phyloP scores from a whole-genome alignment of 1,140 invertebrate genomes.

The Ostrea edulis region DNA sequence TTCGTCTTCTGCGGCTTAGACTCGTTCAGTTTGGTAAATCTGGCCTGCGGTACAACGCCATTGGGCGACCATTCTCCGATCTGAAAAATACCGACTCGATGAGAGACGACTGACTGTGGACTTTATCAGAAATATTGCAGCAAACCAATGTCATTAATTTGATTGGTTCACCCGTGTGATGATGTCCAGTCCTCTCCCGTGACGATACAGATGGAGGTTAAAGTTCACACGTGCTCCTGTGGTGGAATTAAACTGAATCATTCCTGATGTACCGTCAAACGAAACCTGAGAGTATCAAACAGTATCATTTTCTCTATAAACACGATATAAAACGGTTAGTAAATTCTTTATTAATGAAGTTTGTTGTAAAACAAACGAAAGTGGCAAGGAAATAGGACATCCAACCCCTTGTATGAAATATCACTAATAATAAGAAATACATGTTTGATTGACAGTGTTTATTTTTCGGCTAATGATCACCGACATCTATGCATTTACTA shows the following conservation, averaged over 20 bases:
- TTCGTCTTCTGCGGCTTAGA: background rate
- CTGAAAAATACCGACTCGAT: constrained; percentile 40
- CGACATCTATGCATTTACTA: too few species aligned
- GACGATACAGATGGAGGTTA: constrained; percentile 67
- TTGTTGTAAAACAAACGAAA: too few species aligned
- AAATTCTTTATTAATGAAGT: too few species aligned
- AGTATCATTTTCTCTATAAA: background rate
- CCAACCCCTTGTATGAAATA: too few species aligned
- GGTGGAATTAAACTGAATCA: constrained; percentile 65
- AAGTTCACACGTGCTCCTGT: constrained; percentile 67
- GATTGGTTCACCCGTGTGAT: constrained; percentile 61
- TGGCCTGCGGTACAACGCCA: background rate
- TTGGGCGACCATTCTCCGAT: constrained; percentile 61
- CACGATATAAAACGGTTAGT: too few species aligned
- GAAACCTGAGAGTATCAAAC: constrained; percentile 50
- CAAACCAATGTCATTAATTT: background rate
- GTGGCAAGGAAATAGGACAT: too few species aligned
- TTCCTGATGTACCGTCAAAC: constrained; percentile 61
- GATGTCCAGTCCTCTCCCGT: constrained; percentile 64
- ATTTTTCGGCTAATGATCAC: too few species aligned
- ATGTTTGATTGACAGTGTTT: too few species aligned
- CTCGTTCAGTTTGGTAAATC: background rate
- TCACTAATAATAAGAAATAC: too few species aligned
- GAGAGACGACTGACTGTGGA: too few species aligned
- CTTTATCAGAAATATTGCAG: background rate